phyloP scores from a whole-genome alignment of 1,140 invertebrate species.

The Hesperophylax magnus region DNA sequence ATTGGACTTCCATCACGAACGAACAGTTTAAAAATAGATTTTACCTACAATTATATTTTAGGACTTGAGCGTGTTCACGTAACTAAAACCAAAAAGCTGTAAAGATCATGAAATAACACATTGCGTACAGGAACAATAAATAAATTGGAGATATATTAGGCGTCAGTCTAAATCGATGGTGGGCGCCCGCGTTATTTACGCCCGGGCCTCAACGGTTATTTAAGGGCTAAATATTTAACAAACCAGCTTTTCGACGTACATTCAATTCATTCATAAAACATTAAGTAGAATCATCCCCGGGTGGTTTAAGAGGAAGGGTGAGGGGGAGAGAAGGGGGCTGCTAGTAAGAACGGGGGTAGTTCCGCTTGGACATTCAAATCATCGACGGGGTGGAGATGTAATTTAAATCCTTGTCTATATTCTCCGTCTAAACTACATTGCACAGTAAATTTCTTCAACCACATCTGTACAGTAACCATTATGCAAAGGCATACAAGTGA shows the following conservation, averaged over 20 bases:
- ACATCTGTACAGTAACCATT: too few relatives aligned
- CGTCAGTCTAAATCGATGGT: conserved; percentile 42
- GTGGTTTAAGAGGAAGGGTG: conserved; percentile 2
- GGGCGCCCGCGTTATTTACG: conserved; percentile 40
- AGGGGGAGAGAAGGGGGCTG: not conserved
- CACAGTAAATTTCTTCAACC: too few relatives aligned
- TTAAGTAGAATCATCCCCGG: conserved; percentile 2
- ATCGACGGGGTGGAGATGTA: not conserved
- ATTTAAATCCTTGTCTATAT: too few relatives aligned
- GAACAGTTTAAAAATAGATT: too few relatives aligned
- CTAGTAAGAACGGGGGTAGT: not conserved
- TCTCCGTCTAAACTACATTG: too few relatives aligned
- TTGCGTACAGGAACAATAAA: conserved; percentile 29
- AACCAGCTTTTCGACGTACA: conserved; percentile 50
- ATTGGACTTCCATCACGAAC: too few relatives aligned
- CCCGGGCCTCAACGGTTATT: conserved; percentile 44
- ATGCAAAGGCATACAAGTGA: too few relatives aligned
- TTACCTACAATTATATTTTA: too few relatives aligned
- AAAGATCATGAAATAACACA: not conserved
- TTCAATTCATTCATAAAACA: conserved; percentile 56
- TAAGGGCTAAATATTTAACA: conserved; percentile 51
- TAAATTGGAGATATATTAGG: conserved; percentile 36
- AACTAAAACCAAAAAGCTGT: not conserved
- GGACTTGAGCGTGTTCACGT: not conserved
- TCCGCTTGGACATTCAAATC: not conserved